A percentile compares a stretch with the other conserved stretches of the same genome.
phyloP scores from a whole-genome alignment of 2,113 vertebrate genomes.

The Rhipidura dahli region DNA sequence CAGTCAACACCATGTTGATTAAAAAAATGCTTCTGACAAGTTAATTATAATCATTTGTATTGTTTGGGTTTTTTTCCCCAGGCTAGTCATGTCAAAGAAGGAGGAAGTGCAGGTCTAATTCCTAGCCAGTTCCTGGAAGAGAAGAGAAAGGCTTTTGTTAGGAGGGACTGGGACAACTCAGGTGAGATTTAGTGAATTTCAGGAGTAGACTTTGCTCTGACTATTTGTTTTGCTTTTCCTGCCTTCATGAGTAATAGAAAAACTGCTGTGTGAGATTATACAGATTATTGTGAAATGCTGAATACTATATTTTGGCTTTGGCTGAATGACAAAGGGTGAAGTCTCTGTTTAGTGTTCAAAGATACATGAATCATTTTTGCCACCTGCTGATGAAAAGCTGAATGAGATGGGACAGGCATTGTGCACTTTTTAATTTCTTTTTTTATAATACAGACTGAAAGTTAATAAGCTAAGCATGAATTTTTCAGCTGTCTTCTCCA shows the following conservation, averaged over 20 bases:
- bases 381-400: slow-evolving; percentile 34
- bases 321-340: not conserved
- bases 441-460: not conserved
- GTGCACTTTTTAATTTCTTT: not conserved
- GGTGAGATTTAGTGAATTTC: slow-evolving; percentile 62
- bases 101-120: slow-evolving; percentile 91
- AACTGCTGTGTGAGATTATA: not conserved
- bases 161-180: slow-evolving; percentile 88
- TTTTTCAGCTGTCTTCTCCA: not conserved
- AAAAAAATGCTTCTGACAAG: not conserved
- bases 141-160: slow-evolving; percentile 98
- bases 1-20: not conserved
- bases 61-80: not conserved
- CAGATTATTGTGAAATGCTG: not conserved
- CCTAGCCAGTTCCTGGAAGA: slow-evolving; percentile 98
- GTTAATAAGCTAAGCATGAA: not conserved
- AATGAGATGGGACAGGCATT: not conserved
- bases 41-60: not conserved
- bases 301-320: not conserved
- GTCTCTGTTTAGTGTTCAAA: not conserved
- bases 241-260: not conserved
- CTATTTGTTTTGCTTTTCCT: slow-evolving; percentile 14
- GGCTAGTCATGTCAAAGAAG: slow-evolving; percentile 88
- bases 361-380: slow-evolving; percentile 14
- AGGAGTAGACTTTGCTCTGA: not conserved